Percentiles rank a stretch among this genome's conserved stretches.
Evolutionary conservation across 2,113 vertebrate genomes (phyloP).

Genomic region (Bos javanicus): DNA sequence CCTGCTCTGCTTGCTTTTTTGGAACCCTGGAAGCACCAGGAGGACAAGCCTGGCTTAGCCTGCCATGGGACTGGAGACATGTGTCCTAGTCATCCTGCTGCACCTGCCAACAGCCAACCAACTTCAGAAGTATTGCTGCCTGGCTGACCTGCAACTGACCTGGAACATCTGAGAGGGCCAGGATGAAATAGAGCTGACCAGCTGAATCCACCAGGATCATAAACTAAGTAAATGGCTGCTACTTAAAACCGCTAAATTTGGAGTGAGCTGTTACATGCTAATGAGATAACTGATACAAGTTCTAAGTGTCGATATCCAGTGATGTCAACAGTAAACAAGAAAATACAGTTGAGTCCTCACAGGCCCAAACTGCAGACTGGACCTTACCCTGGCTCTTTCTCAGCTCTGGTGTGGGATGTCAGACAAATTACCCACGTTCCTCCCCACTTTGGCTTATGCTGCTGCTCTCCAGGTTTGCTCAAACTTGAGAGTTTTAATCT

Average conservation of each 20-base stretch:
- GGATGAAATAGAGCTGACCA: background rate
- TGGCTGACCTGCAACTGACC: background rate
- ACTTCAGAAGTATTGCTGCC: background rate
- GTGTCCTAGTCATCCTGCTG: background rate
- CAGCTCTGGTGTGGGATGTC: background rate
- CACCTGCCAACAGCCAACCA: background rate
- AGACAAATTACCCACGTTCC: background rate
- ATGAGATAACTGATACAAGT: background rate
- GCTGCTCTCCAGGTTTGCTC: background rate
- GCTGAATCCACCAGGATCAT: background rate
- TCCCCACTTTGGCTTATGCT: background rate
- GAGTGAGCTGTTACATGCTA: background rate
- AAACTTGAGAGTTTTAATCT: conserved; percentile 59
- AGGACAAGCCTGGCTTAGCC: background rate
- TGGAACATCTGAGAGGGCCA: fast-evolving
- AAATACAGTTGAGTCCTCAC: background rate
- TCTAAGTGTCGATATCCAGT: background rate
- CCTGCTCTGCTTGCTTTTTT: background rate
- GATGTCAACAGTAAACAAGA: background rate
- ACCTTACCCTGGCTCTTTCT: background rate
- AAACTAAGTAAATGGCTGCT: background rate
- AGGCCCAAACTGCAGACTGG: background rate
- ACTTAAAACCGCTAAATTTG: background rate
- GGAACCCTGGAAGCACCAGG: background rate
- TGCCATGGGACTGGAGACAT: background rate